These are phyloP conservation scores for Cephalopterus ornatus DNA, from an alignment of 2,113 vertebrate genomes.

Conservation along the genomic window DNA sequence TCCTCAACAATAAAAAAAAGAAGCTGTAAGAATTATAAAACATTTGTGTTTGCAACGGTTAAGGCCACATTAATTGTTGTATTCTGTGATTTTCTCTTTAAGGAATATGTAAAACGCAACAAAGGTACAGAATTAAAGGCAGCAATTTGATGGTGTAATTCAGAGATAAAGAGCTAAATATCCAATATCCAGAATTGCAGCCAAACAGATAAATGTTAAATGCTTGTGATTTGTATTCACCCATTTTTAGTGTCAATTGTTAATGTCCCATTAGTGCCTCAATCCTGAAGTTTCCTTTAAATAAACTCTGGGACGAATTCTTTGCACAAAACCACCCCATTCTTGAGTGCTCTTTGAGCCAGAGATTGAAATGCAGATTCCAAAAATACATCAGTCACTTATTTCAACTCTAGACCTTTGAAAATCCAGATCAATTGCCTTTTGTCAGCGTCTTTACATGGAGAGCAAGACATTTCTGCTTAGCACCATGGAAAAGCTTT, in stretches of 20 bases:
- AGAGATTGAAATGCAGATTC: conserved; percentile 65
- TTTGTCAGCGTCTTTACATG: conserved; percentile 31
- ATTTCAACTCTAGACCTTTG: conserved; percentile 64
- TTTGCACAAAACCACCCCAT: background rate
- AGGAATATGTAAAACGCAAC: background rate
- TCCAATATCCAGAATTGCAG: background rate
- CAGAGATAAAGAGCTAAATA: conserved; percentile 47
- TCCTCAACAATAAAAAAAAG: background rate
- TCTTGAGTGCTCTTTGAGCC: conserved; percentile 30
- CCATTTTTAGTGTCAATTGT: background rate
- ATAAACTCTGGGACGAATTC: background rate
- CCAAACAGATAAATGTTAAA: conserved; percentile 33
- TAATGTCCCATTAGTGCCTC: background rate
- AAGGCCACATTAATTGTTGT: background rate
- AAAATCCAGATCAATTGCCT: conserved; percentile 67
- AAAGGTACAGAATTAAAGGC: background rate
- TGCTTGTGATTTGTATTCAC: background rate
- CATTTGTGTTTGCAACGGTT: background rate
- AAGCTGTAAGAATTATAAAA: background rate
- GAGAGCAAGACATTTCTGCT: conserved; percentile 24
- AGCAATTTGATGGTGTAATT: background rate
- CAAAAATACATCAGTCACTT: conserved; percentile 48
- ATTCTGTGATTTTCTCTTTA: background rate
- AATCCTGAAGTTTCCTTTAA: background rate
- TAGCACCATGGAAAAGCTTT: background rate